These are phyloP conservation scores for Lepidurus packardi DNA, from an alignment of 1,140 invertebrate genomes.

Conservation along the genomic window DNA sequence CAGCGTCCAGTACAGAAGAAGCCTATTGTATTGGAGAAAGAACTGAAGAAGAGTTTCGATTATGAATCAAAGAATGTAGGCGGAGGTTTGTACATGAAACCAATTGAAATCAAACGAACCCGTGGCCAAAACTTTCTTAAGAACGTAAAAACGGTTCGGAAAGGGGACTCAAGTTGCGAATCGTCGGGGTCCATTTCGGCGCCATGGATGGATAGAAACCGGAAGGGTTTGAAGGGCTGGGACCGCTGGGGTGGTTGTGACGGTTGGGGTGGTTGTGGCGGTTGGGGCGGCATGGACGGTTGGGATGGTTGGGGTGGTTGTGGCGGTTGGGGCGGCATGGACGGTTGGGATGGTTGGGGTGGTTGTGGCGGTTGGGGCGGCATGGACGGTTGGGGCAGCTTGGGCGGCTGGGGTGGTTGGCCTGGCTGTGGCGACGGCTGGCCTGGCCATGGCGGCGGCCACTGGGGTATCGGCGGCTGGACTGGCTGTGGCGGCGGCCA, in stretches of 20 bases:
- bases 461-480: too few species aligned
- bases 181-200: background rate
- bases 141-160: background rate
- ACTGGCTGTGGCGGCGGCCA: too few species aligned
- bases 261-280: background rate
- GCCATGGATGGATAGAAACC: background rate
- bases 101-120: too few species aligned
- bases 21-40: too few species aligned
- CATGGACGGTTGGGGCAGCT: background rate
- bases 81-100: too few species aligned
- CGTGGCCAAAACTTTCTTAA: too few species aligned
- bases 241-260: background rate
- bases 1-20: too few species aligned
- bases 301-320: background rate
- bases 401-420: background rate
- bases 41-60: too few species aligned
- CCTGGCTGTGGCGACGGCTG: background rate
- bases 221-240: background rate
- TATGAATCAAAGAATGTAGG: too few species aligned
- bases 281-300: background rate
- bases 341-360: background rate
- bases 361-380: background rate
- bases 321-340: background rate
- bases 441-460: too few species aligned
- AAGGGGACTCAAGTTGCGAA: background rate